These are phyloP conservation scores for Tenthredo amoena DNA, from an alignment of 2,888 invertebrate genomes.

Conservation along the genomic window DNA sequence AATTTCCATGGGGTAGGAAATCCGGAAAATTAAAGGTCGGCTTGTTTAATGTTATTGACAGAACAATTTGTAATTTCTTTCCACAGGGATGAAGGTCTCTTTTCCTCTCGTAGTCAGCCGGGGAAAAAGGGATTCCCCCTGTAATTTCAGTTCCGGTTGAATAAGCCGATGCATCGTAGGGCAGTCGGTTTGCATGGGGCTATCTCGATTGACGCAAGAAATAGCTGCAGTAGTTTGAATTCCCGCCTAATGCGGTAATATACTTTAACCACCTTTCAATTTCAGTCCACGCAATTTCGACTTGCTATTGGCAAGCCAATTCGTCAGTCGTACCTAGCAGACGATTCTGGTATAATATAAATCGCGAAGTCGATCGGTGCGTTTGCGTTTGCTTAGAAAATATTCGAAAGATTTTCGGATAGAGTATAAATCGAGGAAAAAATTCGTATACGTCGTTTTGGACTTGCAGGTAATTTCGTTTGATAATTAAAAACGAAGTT, in stretches of 20 bases:
- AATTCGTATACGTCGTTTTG: not conserved
- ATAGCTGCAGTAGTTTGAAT: not conserved
- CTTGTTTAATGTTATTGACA: slow-evolving; percentile 29
- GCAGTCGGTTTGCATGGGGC: slow-evolving; percentile 23
- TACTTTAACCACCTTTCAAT: slow-evolving; percentile 48
- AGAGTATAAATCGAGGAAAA: not conserved
- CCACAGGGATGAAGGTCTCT: not conserved
- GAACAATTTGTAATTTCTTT: slow-evolving; percentile 19
- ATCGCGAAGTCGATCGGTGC: not conserved
- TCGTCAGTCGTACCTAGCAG: slow-evolving; percentile 21
- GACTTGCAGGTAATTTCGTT: not conserved
- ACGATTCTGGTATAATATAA: not conserved
- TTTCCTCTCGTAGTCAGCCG: not conserved
- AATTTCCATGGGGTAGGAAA: not conserved
- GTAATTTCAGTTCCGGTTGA: slow-evolving; percentile 8
- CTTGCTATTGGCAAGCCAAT: slow-evolving; percentile 46
- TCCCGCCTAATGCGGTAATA: slow-evolving; percentile 6
- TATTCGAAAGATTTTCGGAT: not conserved
- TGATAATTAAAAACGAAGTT: not conserved
- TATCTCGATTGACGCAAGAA: slow-evolving; percentile 10
- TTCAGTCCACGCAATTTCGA: not conserved
- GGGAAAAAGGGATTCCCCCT: slow-evolving; percentile 7
- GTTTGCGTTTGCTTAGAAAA: not conserved
- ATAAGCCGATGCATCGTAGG: not conserved
- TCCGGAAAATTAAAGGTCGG: slow-evolving; percentile 17